These are phyloP conservation scores for Neoniphon sammara DNA, from an alignment of 2,797 vertebrate genomes.

Conservation along the genomic window DNA sequence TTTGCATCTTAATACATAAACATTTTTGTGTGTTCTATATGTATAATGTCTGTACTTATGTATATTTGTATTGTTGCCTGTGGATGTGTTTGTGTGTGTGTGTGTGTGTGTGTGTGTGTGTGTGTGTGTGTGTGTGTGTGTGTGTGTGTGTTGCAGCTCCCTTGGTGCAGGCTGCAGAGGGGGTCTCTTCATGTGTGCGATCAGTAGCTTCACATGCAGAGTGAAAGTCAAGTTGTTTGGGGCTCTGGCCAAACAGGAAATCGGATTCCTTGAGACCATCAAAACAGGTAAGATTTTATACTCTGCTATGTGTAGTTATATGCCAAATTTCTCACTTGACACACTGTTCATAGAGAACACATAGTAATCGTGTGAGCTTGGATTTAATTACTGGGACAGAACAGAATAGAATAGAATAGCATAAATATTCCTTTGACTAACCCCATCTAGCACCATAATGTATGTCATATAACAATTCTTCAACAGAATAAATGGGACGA, in stretches of 20 bases:
- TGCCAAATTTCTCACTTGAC: too few relatives aligned
- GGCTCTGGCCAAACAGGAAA: conserved; percentile 77
- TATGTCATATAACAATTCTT: too few relatives aligned
- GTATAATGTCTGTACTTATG: too few relatives aligned
- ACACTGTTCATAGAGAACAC: too few relatives aligned
- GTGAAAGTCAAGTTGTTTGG: conserved; percentile 75
- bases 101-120: background rate
- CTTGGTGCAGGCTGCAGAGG: conserved; percentile 78
- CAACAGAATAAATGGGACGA: background rate
- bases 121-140: conserved; percentile 17
- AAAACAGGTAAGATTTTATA: conserved; percentile 72
- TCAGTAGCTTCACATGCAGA: conserved; percentile 69
- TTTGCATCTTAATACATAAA: too few relatives aligned
- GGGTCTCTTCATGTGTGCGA: conserved; percentile 70
- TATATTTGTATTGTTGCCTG: too few relatives aligned
- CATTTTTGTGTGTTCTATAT: background rate
- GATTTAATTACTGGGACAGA: too few relatives aligned
- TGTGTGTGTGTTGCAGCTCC: conserved; percentile 66
- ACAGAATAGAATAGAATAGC: too few relatives aligned
- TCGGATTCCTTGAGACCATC: conserved; percentile 79
- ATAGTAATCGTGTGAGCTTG: too few relatives aligned
- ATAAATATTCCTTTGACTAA: too few relatives aligned
- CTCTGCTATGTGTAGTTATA: background rate
- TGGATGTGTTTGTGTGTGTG: background rate
- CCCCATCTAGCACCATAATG: too few relatives aligned